These are phyloP conservation scores for Meghimatium bilineatum DNA, from an alignment of 2,888 invertebrate genomes.

Conservation along the genomic window DNA sequence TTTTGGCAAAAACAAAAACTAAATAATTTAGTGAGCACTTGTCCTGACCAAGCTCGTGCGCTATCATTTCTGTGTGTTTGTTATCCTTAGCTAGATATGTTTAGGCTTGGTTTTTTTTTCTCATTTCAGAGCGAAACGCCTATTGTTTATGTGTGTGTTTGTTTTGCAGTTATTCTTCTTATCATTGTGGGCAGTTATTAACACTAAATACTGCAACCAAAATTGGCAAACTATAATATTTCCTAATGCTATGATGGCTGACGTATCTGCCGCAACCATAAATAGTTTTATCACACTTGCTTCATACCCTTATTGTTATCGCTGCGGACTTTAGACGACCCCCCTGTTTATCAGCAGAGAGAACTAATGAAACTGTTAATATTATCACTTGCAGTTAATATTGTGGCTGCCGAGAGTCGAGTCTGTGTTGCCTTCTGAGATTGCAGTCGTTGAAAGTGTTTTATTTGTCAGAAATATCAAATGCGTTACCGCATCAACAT, in stretches of 20 bases:
- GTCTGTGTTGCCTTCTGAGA: neutral
- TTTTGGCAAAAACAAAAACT: too few relatives aligned
- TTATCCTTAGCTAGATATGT: too few relatives aligned
- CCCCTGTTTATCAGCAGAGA: conserved; percentile 1
- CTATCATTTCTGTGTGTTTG: too few relatives aligned
- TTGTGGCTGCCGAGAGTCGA: neutral
- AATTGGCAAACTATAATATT: neutral
- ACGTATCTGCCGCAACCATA: neutral
- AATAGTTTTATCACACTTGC: neutral
- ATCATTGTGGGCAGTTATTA: too few relatives aligned
- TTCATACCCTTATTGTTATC: neutral
- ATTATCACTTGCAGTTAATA: neutral
- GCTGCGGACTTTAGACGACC: neutral
- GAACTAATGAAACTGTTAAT: conserved; percentile 13
- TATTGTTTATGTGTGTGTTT: too few relatives aligned
- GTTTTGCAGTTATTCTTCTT: too few relatives aligned
- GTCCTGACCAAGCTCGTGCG: too few relatives aligned
- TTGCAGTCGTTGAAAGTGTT: neutral
- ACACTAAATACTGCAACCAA: too few relatives aligned
- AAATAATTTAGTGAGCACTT: too few relatives aligned
- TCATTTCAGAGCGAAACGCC: too few relatives aligned
- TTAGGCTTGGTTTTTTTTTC: too few relatives aligned
- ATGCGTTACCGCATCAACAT: neutral
- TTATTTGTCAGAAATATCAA: neutral
- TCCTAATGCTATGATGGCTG: neutral